phyloP scores from a whole-genome alignment of 1,140 invertebrate species.

The Drosophila baimaii region DNA sequence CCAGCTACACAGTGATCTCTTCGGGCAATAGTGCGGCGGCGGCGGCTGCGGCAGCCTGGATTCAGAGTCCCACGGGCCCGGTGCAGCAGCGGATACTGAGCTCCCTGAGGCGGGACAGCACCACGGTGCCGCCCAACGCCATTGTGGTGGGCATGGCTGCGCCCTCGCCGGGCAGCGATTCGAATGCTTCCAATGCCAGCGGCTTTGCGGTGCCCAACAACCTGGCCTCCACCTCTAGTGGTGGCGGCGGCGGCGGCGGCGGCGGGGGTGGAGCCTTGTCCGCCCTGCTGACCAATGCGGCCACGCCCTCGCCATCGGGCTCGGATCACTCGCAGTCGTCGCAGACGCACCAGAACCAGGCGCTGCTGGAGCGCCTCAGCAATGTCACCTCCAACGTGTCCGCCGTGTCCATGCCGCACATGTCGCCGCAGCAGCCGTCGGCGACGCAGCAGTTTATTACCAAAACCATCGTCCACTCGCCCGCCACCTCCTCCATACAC shows the following conservation, averaged over 20 bases:
- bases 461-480: constrained; percentile 80
- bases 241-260: constrained; percentile 16
- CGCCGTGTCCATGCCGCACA: constrained; percentile 71
- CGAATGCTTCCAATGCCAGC: constrained; percentile 82
- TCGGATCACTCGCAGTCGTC: constrained; percentile 81
- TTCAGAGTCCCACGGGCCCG: constrained; percentile 73
- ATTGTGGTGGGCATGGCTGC: constrained; percentile 80
- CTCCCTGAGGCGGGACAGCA: constrained; percentile 73
- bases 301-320: constrained; percentile 77
- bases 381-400: constrained; percentile 73
- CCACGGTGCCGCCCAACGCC: constrained; percentile 74
- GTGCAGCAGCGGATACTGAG: constrained; percentile 75
- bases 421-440: constrained; percentile 75
- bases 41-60: constrained; percentile 62
- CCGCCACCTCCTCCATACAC: constrained; percentile 81
- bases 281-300: constrained; percentile 68
- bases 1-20: constrained; percentile 76
- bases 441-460: constrained; percentile 69
- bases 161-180: constrained; percentile 83
- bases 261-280: constrained; percentile 57
- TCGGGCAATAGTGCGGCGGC: constrained; percentile 48
- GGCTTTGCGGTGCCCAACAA: constrained; percentile 80
- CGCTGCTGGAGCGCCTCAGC: constrained; percentile 74
- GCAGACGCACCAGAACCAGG: constrained; percentile 77
- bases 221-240: constrained; percentile 51